Conservation (phyloP, 1,140 invertebrate genomes). For the Brachionus plicatilis region DNA sequence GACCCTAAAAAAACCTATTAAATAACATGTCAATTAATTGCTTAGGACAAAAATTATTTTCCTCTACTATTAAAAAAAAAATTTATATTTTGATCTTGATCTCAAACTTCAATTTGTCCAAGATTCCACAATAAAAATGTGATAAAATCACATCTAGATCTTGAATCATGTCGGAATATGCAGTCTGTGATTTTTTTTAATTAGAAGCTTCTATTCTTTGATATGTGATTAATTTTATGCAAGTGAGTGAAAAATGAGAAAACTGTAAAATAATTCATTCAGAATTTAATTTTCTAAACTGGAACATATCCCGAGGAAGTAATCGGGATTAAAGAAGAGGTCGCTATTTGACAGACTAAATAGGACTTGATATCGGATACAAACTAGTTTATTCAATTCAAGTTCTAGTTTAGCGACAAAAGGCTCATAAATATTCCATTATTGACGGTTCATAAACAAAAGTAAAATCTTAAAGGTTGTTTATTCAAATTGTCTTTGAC, state of each 20-base stretch:
- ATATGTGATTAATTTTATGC: neutral
- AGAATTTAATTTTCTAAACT: neutral
- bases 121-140: neutral
- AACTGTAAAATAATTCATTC: neutral
- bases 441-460: conserved; percentile 19
- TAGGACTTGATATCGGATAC: neutral
- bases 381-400: neutral
- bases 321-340: neutral
- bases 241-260: neutral
- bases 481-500: conserved; percentile 20
- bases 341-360: neutral
- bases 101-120: no score
- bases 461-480: neutral
- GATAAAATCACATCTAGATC: neutral
- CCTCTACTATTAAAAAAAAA: no score
- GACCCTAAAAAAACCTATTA: no score
- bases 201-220: neutral
- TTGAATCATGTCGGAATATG: neutral
- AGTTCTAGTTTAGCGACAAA: neutral
- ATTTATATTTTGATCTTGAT: no score
- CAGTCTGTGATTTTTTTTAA: neutral
- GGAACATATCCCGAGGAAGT: neutral
- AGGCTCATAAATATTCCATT: conserved; percentile 8
- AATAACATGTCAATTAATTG: no score
- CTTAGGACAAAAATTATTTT: no score